phyloP scores from a whole-genome alignment of 2,113 vertebrate genomes.

The Podarcis muralis region DNA sequence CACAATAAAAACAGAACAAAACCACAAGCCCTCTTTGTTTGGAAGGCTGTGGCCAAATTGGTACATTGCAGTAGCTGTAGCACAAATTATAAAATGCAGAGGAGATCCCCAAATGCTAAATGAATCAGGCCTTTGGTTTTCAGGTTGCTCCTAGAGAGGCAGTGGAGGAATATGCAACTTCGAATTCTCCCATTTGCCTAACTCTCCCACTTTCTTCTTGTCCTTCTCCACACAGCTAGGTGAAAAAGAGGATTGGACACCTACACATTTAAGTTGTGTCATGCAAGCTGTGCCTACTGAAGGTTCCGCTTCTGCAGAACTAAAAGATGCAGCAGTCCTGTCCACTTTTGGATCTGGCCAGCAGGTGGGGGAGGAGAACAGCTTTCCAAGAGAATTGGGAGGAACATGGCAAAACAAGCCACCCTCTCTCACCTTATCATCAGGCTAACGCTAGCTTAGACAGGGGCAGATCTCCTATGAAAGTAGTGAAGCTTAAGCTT shows the following conservation, averaged over 20 bases:
- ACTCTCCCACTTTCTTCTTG: background rate
- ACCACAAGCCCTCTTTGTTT: background rate
- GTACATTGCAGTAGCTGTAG: background rate
- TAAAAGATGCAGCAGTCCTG: too few relatives aligned
- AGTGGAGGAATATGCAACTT: background rate
- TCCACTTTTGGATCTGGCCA: too few relatives aligned
- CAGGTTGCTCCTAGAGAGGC: background rate
- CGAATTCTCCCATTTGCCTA: too few relatives aligned
- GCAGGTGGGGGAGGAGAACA: background rate
- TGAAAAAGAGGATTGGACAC: too few relatives aligned
- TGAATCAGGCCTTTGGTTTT: background rate
- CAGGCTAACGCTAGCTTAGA: too few relatives aligned
- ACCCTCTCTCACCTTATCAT: too few relatives aligned
- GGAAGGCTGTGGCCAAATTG: background rate
- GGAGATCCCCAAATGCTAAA: background rate
- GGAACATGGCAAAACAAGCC: background rate
- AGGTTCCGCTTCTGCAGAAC: too few relatives aligned
- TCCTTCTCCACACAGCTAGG: background rate
- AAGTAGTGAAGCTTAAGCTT: too few relatives aligned
- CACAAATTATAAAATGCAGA: background rate
- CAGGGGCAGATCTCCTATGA: too few relatives aligned
- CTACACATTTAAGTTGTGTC: too few relatives aligned
- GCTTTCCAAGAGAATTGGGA: background rate
- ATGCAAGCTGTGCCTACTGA: too few relatives aligned
- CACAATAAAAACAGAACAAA: background rate